Evolutionary conservation across 2,113 vertebrate species (phyloP), one percentile per base, ranked within the genome.

Genomic region (Rhinolophus ferrumequinum): DNA sequence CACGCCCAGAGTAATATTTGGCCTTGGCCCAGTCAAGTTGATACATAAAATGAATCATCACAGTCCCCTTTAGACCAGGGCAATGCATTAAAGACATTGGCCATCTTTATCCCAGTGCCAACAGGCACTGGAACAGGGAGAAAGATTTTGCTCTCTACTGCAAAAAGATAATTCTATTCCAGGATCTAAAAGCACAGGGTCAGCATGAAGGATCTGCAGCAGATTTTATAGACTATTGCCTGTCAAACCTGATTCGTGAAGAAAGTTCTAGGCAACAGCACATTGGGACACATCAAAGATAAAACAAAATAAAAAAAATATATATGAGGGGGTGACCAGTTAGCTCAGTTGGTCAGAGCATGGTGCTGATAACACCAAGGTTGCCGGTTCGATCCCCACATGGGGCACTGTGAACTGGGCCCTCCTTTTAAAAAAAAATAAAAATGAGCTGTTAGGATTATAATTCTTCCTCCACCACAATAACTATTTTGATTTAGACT

Each of bases 361-460:
- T 44, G 41, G 41, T 44, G 41, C 41, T 44, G 41, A 44, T 44
- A 44, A 44, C 41, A 44, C 41, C 41, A 44, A 44, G 41, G 41
- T 44, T 44, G 41, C 41, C 41, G 6, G 41, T 44, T 44, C 6
- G 41, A 44, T 44, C 41, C 41, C 41, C 41, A 44, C 41, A 44
- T 44, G 41, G 41, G 41, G 41, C 41, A 44, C 41, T 44, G 5
- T 44, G 41, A 44, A 44, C 41, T 44, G 6, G 5, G 41, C 41
- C 41, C 41, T 44, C 41, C 41, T 44, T 44, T 6, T 6, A 44
- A 44, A 44, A 44, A 44, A 44, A 90, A 1, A 50, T 80, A 52
- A 96, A 89, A 96, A 47, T 44, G 89, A 95, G 44, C 44, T 66
- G 52, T 72, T 79, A 83, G 35, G 73, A 91, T 35, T 93, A 72